These are phyloP conservation scores for Propsilocerus akamusi DNA, from an alignment of 1,140 invertebrate genomes.

Conservation along the genomic window DNA sequence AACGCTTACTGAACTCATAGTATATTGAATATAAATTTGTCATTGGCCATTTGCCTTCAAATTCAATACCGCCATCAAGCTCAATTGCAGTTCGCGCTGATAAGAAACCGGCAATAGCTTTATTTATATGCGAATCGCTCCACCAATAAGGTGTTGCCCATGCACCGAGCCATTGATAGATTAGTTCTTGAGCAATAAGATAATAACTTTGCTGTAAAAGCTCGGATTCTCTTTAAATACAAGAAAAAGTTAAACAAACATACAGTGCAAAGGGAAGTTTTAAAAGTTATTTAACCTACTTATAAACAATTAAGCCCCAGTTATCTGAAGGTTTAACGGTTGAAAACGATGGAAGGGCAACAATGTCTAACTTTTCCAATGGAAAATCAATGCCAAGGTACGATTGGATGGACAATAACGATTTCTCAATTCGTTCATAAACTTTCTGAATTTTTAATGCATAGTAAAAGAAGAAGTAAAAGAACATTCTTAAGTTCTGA, in stretches of 20 bases:
- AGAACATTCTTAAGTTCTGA: neutral
- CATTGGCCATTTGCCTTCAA: slow-evolving; percentile 56
- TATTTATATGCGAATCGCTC: slow-evolving; percentile 47
- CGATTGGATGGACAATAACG: slow-evolving; percentile 44
- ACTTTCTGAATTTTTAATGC: slow-evolving; percentile 24
- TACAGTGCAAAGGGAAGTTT: slow-evolving; percentile 1
- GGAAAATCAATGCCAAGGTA: slow-evolving; percentile 54
- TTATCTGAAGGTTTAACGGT: slow-evolving; percentile 44
- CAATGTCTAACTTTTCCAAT: slow-evolving; percentile 53
- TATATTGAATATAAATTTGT: slow-evolving; percentile 52
- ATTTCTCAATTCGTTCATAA: slow-evolving; percentile 35
- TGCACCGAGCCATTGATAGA: slow-evolving; percentile 58
- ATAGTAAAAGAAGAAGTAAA: neutral
- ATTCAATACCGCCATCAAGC: slow-evolving; percentile 42
- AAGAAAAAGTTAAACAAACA: slow-evolving; percentile 5
- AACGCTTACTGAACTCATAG: slow-evolving; percentile 52
- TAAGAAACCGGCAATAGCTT: slow-evolving; percentile 51
- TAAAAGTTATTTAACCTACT: slow-evolving; percentile 28
- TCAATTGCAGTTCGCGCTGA: slow-evolving; percentile 42
- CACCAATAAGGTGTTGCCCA: slow-evolving; percentile 49
- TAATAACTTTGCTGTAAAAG: slow-evolving; percentile 34
- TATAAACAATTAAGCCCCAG: slow-evolving; percentile 60
- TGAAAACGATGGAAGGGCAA: slow-evolving; percentile 67
- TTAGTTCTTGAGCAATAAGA: slow-evolving; percentile 41
- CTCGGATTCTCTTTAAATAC: slow-evolving; percentile 41